Evolutionary conservation across 2,888 invertebrate genomes (phyloP), one percentile per base, ranked within the genome.

Genomic region (Pasiphila rectangulata): DNA sequence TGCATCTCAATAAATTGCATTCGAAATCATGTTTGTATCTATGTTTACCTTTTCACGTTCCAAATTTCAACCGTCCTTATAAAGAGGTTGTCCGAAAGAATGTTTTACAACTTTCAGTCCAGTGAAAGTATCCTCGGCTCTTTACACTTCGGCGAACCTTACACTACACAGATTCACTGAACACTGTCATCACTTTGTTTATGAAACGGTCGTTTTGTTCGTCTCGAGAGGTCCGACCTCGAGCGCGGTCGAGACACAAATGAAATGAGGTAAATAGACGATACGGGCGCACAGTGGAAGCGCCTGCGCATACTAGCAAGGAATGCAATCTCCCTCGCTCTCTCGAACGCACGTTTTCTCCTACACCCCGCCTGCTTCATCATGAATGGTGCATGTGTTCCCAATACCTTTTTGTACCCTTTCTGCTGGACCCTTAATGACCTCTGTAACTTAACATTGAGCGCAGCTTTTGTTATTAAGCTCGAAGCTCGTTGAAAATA

Each of bases 111-210:
- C 87, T 88, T 88, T 88, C 87, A 88, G 77, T 79, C 87, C 83
- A 88, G 87, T 88, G 87, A 88, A 88, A 88, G 87, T 87, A 80
- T 79, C 79, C 79, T 85, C 83, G 86, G 87, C 63, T 80, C 72
- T 72, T 75, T 67, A 55, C 51, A 57, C 50, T 75, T 78, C 75
- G 69, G 58, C 61, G 63, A 60, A 66, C 72, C 71, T 67, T 67
- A 56, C 65, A 67, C 62, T 63, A 54, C 70, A 69, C 58, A 65
- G 67, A 67, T 63, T 61, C 45, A 41, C 44, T 39, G 17, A 29
- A 40, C 16, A 34, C 48, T 75, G 68, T 75, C 69, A 72, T 75
- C 73, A 78, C 72, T 67, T 64, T 61, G 67, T 19, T 38, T 71
- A 72, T 65, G 66, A 69, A 69, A 72, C 69, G 66, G 62, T 70